Evolutionary conservation across 2,888 invertebrate species (phyloP), one percentile per base, ranked within the genome.

Genomic region (Parnassius orleans): DNA sequence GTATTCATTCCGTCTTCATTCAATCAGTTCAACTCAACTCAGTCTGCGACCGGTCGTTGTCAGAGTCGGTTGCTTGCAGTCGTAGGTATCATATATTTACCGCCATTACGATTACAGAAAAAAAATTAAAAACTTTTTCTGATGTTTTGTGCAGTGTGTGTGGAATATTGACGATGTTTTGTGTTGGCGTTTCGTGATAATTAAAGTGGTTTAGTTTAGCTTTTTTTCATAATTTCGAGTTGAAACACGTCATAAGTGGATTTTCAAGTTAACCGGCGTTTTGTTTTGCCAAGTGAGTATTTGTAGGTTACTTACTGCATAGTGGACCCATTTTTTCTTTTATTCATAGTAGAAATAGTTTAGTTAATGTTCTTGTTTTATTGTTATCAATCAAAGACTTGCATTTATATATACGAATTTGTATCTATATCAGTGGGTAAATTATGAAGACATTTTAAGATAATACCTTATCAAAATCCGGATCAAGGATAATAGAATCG

Each of bases 11-110:
- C 14, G n/a, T 46, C 12, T 24, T 24, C 24, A 46, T 11, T n/a
- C 63, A 52, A 46, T 73, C 74, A 69, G 67, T 72, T 72, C 71
- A 69, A 68, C 68, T 75, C 47, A 5, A n/a, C 11, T 47, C 79
- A 87, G 87, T 86, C 76, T 73, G 83, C 83, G 81, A 77, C 79
- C 78, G 72, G 72, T 71, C 73, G 83, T 78, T 75, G 79, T 70
- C 64, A 46, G 65, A 64, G 55, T 60, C 50, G 65, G 70, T 67
- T 65, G 80, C 75, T 62, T 67, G 65, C 14, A n/a, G n/a, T 47
- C 52, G 63, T 60, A 10, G 24, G 60, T 62, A 62, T 58, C 54
- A 68, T 72, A 72, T 68, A 76, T 71, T 75, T 69, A 69, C 74
- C 76, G 79, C 75, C 71, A 71, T 78, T 76, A 68, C 78, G 79